Conservation (phyloP, 1,140 invertebrate genomes). For the Lerema accius region DNA sequence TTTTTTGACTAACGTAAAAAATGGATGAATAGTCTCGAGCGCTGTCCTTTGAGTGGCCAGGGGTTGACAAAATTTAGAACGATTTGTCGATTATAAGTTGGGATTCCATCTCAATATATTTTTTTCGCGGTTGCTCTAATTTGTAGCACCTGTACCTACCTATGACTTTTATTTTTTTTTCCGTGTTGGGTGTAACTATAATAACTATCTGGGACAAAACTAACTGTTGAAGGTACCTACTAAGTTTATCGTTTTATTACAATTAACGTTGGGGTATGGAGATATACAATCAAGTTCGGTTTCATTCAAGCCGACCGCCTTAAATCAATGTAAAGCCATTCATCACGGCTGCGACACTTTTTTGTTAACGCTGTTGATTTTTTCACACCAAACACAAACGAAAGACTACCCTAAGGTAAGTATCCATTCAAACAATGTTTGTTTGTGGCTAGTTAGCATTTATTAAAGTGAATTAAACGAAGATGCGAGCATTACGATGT, state of each 20-base stretch:
- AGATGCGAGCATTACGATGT: constrained; percentile 69
- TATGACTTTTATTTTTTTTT: constrained; percentile 35
- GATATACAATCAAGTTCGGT: constrained; percentile 52
- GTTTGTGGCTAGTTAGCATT: constrained; percentile 32
- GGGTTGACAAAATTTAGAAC: constrained; percentile 68
- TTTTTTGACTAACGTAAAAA: constrained; percentile 67
- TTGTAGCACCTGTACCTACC: constrained; percentile 54
- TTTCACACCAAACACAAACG: constrained; percentile 27
- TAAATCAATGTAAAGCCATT: constrained; percentile 67
- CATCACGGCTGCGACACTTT: constrained; percentile 63
- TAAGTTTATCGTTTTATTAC: constrained; percentile 66
- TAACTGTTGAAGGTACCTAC: constrained; percentile 7
- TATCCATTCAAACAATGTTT: constrained; percentile 29
- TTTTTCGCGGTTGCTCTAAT: constrained; percentile 64
- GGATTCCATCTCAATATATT: constrained; percentile 64
- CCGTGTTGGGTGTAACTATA: neutral
- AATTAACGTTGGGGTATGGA: constrained; percentile 43
- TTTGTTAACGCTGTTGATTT: constrained; percentile 39
- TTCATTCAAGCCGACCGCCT: constrained; percentile 62
- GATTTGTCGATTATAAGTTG: constrained; percentile 74
- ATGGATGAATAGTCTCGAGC: constrained; percentile 60
- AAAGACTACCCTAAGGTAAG: constrained; percentile 28
- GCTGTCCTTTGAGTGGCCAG: constrained; percentile 61
- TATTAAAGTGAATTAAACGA: constrained; percentile 56
- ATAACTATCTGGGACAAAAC: no score